Evolutionary conservation across 2,113 vertebrate genomes (phyloP).

Genomic region (Lucifuga dentata): DNA sequence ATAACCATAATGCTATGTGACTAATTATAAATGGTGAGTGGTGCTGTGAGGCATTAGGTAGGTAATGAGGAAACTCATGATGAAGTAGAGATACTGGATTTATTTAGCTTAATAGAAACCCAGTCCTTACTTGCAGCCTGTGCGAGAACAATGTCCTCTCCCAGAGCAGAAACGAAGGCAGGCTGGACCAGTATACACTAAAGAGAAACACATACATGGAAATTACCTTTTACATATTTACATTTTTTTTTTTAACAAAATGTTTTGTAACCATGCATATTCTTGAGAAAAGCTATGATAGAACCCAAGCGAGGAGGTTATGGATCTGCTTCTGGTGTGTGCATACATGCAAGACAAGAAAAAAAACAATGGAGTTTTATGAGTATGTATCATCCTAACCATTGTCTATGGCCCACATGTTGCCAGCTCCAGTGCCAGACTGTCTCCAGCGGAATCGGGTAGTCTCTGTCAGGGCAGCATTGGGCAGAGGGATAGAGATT

Average conservation of each 20-base stretch:
- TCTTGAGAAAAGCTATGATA: too few species aligned
- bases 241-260: not conserved
- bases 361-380: not conserved
- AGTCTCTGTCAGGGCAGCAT: conserved; percentile 90
- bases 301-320: too few species aligned
- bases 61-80: conserved; percentile 45
- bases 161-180: conserved; percentile 98
- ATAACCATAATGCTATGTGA: conserved; percentile 52
- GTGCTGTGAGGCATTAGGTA: conserved; percentile 31
- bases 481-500: conserved; percentile 94
- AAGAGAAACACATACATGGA: conserved; percentile 64
- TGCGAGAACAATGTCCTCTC: conserved; percentile 94
- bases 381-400: conserved; percentile 78
- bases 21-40: conserved; percentile 52
- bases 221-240: conserved; percentile 6
- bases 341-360: too few species aligned
- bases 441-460: conserved; percentile 97
- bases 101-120: conserved; percentile 55
- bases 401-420: conserved; percentile 99
- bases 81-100: conserved; percentile 43
- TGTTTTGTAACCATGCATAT: too few species aligned
- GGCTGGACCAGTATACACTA: conserved; percentile 96
- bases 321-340: too few species aligned
- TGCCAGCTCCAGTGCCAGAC: conserved; percentile 86
- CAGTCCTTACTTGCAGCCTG: conserved; percentile 94